A percentile compares a stretch with the other conserved stretches of the same genome.
Evolutionary conservation across 2,113 vertebrate species (phyloP).

Genomic region (Protobothrops mucrosquamatus): DNA sequence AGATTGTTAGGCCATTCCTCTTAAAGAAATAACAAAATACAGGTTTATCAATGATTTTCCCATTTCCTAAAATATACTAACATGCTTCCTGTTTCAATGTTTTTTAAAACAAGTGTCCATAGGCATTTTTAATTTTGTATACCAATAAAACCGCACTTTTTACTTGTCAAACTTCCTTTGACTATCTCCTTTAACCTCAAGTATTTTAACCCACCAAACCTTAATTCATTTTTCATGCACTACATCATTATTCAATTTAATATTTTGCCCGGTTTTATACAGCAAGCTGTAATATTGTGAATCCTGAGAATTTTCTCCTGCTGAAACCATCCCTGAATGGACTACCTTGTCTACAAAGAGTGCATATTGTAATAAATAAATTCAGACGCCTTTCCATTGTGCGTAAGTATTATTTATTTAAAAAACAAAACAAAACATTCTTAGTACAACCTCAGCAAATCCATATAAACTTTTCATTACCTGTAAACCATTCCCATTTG

Average conservation of each 20-base stretch:
- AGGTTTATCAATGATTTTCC: background rate
- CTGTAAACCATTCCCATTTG: background rate
- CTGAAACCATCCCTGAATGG: background rate
- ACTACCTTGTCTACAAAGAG: background rate
- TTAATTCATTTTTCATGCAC: background rate
- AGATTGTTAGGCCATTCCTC: background rate
- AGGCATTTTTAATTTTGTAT: background rate
- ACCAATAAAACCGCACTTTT: background rate
- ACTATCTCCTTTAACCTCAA: background rate
- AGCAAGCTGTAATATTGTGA: background rate
- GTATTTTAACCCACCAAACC: background rate
- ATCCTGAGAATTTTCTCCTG: background rate
- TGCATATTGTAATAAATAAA: constrained; percentile 2
- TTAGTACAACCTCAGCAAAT: background rate
- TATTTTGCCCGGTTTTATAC: background rate
- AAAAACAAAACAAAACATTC: background rate
- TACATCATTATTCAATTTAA: background rate
- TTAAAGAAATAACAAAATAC: background rate
- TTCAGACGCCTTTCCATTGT: background rate
- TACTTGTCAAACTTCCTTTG: background rate
- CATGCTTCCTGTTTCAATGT: background rate
- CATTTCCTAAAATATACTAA: background rate
- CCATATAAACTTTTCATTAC: constrained; percentile 22
- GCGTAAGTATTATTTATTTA: constrained; percentile 53
- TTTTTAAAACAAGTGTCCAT: background rate